Conservation (phyloP, 2,113 vertebrate species). For the Leptobrachium ailaonicum region DNA sequence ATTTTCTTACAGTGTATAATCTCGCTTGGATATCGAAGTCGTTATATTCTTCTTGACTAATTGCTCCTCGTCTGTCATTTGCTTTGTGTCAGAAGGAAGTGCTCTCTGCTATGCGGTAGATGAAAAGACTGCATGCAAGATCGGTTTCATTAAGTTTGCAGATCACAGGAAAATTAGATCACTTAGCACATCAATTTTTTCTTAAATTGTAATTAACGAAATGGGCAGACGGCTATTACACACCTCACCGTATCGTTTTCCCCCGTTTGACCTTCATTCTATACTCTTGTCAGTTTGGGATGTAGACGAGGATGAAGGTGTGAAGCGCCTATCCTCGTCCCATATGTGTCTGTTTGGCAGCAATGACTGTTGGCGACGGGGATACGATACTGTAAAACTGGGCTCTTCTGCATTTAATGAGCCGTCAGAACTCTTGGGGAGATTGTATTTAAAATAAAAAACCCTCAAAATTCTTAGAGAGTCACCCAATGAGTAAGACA, state of each 20-base stretch:
- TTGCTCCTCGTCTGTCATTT: neutral
- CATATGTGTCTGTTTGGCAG: too few species aligned
- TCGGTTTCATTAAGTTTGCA: conserved; percentile 13
- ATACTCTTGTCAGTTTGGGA: conserved; percentile 19
- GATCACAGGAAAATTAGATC: conserved; percentile 27
- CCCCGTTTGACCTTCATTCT: conserved; percentile 32
- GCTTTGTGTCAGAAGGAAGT: conserved; percentile 49
- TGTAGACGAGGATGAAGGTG: conserved; percentile 2
- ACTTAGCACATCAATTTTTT: conserved; percentile 18
- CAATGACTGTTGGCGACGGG: too few species aligned
- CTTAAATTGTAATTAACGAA: conserved; percentile 23
- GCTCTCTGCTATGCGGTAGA: neutral
- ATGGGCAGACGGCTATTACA: conserved; percentile 28
- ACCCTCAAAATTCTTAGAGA: too few species aligned
- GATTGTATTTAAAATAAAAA: too few species aligned
- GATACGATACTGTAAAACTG: too few species aligned
- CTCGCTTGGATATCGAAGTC: too few species aligned
- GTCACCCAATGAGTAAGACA: too few species aligned
- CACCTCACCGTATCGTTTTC: conserved; percentile 1
- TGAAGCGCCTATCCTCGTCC: neutral
- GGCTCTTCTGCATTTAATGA: too few species aligned
- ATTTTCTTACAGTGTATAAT: too few species aligned
- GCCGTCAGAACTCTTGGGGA: too few species aligned
- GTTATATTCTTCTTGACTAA: too few species aligned
- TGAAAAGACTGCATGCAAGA: neutral